These are phyloP conservation scores for Branchipolynoe longqiensis DNA, from an alignment of 2,888 invertebrate genomes.

Conservation along the genomic window DNA sequence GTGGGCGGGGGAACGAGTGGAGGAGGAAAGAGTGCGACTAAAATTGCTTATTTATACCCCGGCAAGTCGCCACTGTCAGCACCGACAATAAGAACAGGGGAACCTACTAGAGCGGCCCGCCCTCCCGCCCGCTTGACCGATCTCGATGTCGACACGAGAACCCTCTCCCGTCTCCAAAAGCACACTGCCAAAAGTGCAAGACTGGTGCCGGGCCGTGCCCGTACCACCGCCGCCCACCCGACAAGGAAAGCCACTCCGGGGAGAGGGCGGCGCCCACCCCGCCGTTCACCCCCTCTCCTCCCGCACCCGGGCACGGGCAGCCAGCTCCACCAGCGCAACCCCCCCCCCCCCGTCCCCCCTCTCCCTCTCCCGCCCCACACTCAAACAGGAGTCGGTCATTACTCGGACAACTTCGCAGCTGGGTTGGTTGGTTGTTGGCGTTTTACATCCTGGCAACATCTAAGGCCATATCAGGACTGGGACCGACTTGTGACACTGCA, in stretches of 20 bases:
- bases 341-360: neutral
- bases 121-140: too few relatives aligned
- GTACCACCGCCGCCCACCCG: neutral
- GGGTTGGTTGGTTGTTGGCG: too few relatives aligned
- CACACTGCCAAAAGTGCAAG: slow-evolving; percentile 29
- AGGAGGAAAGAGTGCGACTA: neutral
- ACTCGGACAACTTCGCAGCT: too few relatives aligned
- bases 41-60: slow-evolving; percentile 35
- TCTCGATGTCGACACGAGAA: slow-evolving; percentile 15
- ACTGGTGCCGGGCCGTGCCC: neutral
- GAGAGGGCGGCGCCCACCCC: neutral
- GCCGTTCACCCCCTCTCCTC: neutral
- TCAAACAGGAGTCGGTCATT: too few relatives aligned
- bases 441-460: too few relatives aligned
- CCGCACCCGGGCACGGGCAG: neutral
- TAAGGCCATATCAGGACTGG: too few relatives aligned
- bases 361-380: neutral
- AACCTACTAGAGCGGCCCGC: slow-evolving; percentile 18
- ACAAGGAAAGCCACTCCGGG: slow-evolving; percentile 32
- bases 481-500: too few relatives aligned
- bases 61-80: neutral
- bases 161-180: slow-evolving; percentile 3
- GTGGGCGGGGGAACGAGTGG: neutral
- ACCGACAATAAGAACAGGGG: slow-evolving; percentile 41
- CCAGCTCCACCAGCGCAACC: neutral